These are phyloP conservation scores for Lamellibrachia satsuma DNA, from an alignment of 2,888 invertebrate genomes.

Conservation along the genomic window DNA sequence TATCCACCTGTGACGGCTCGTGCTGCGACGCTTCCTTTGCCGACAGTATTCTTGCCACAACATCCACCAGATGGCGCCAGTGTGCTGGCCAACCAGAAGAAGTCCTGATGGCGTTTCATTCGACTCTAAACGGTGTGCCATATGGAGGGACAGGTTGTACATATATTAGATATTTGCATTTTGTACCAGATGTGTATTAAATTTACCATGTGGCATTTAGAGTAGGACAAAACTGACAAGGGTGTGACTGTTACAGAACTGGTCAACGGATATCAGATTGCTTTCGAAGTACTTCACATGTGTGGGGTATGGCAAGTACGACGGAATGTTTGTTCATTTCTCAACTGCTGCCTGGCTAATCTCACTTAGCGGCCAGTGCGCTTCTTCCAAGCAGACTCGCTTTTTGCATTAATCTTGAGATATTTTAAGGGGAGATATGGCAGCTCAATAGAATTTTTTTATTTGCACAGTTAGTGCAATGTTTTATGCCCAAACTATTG, in stretches of 20 bases:
- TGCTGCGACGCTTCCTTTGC: background rate
- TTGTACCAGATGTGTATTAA: conserved; percentile 9
- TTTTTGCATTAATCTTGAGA: background rate
- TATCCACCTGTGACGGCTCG: background rate
- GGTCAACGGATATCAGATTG: background rate
- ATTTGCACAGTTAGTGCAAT: background rate
- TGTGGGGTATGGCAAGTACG: background rate
- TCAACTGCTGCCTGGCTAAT: background rate
- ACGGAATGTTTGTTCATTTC: background rate
- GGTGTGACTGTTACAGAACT: background rate
- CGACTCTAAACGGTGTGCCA: background rate
- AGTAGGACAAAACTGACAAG: background rate
- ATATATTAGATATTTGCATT: background rate
- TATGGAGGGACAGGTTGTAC: background rate
- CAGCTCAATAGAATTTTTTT: no score
- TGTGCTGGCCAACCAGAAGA: background rate
- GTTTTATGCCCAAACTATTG: background rate
- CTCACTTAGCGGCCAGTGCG: background rate
- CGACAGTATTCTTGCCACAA: conserved; percentile 2
- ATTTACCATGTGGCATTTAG: background rate
- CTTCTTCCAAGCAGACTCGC: background rate
- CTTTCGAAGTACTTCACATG: background rate
- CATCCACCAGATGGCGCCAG: background rate
- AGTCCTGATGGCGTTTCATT: background rate
- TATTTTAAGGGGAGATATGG: no score